Conservation (phyloP, 2,797 vertebrate species). For the Oryzias sinensis region DNA sequence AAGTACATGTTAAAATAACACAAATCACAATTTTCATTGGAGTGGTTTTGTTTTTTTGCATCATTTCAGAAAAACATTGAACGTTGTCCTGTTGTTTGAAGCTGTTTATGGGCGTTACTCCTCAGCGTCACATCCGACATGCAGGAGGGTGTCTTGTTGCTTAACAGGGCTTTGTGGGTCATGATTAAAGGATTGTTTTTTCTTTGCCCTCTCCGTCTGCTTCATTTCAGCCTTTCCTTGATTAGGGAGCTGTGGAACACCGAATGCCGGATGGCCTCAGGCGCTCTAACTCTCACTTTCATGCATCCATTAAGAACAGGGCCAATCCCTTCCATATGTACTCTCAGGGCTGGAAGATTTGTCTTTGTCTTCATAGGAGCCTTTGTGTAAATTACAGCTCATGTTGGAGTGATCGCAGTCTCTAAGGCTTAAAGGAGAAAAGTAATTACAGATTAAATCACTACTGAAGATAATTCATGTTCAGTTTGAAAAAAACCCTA, state of each 20-base stretch:
- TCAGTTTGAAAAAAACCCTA: slow-evolving; percentile 6
- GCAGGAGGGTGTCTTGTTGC: slow-evolving; percentile 9
- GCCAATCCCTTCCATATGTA: slow-evolving; percentile 62
- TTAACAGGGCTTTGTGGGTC: slow-evolving; percentile 44
- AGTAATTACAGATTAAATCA: slow-evolving; percentile 28
- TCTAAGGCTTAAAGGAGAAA: slow-evolving; percentile 24
- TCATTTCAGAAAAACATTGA: background rate
- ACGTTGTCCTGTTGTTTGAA: background rate
- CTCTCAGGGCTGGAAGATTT: slow-evolving; percentile 24
- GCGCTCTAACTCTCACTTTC: slow-evolving; percentile 51
- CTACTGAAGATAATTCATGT: slow-evolving; percentile 17
- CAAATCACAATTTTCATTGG: too few species aligned
- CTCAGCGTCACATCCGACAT: slow-evolving; percentile 1
- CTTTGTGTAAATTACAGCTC: slow-evolving; percentile 37
- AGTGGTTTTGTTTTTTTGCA: background rate
- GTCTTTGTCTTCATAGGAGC: slow-evolving; percentile 31
- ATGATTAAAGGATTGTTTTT: slow-evolving; percentile 59
- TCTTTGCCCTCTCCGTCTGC: slow-evolving; percentile 49
- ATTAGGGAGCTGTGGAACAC: slow-evolving; percentile 50
- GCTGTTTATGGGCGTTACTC: background rate
- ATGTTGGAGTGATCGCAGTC: slow-evolving; percentile 42
- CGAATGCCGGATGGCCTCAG: slow-evolving; percentile 21
- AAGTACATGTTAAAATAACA: too few species aligned
- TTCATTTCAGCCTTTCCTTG: slow-evolving; percentile 58
- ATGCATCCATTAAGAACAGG: slow-evolving; percentile 49